Conservation (phyloP, 2,113 vertebrate genomes). For the Stercorarius parasiticus region DNA sequence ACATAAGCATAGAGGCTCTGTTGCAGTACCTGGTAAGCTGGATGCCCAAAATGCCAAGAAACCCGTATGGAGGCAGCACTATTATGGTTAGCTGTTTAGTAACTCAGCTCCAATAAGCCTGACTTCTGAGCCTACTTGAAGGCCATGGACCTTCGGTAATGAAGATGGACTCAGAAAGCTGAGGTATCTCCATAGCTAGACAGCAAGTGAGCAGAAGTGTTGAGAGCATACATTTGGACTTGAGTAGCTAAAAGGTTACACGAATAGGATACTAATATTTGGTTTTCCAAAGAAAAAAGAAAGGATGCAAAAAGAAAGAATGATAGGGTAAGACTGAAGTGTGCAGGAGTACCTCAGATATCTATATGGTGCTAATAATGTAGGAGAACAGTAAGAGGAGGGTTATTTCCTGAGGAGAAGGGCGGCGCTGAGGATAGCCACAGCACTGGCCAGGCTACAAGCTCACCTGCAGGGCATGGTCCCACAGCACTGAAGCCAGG, state of each 20-base stretch:
- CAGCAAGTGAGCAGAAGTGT: neutral
- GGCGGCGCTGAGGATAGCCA: too few relatives aligned
- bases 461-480: too few relatives aligned
- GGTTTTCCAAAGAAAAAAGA: neutral
- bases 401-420: neutral
- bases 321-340: neutral
- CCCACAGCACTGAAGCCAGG: too few relatives aligned
- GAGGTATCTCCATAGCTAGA: neutral
- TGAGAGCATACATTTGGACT: neutral
- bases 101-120: neutral
- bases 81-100: neutral
- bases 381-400: neutral
- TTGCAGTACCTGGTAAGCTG: neutral
- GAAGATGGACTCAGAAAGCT: neutral
- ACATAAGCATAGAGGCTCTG: rapidly evolving
- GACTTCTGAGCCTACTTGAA: neutral
- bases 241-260: neutral
- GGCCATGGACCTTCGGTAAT: neutral
- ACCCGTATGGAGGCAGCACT: neutral
- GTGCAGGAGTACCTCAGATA: neutral
- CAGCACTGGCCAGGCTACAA: neutral
- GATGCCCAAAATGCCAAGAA: neutral
- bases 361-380: neutral
- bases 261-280: neutral
- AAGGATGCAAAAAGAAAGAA: too few relatives aligned